phyloP scores from a whole-genome alignment of 1,140 invertebrate genomes.

The Eriosoma lanigerum region DNA sequence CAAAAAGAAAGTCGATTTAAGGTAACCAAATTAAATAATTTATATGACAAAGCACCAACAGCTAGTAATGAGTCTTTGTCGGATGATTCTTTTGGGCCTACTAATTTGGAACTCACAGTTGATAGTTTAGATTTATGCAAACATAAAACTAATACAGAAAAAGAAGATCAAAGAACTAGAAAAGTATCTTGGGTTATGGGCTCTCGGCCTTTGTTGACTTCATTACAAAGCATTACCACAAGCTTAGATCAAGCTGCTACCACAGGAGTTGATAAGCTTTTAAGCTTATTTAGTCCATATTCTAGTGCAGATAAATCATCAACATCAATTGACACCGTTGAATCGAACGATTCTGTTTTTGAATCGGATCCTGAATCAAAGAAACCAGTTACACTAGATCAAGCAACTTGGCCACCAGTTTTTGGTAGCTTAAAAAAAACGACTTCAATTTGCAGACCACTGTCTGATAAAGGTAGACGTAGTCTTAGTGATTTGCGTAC shows the following conservation, averaged over 20 bases:
- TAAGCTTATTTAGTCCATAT: conserved; percentile 43
- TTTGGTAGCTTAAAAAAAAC: conserved; percentile 44
- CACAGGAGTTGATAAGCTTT: conserved; percentile 35
- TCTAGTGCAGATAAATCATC: conserved; percentile 41
- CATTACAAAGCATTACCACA: conserved; percentile 37
- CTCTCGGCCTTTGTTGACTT: conserved; percentile 32
- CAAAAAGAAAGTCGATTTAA: conserved; percentile 48
- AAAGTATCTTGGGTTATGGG: conserved; percentile 50
- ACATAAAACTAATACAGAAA: conserved; percentile 34
- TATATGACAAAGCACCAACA: conserved; percentile 36
- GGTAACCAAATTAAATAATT: conserved; percentile 39
- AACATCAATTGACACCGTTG: conserved; percentile 31
- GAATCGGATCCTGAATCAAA: conserved; percentile 34
- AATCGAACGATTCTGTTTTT: conserved; percentile 48
- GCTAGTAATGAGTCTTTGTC: conserved; percentile 48
- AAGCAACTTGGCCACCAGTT: conserved; percentile 47
- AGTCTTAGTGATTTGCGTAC: conserved; percentile 46
- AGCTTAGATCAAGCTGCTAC: conserved; percentile 37
- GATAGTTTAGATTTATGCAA: conserved; percentile 49
- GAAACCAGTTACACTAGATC: conserved; percentile 38
- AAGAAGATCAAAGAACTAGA: conserved; percentile 43
- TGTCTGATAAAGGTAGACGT: conserved; percentile 47
- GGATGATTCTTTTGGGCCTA: conserved; percentile 43
- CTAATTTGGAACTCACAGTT: conserved; percentile 34
- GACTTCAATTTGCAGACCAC: conserved; percentile 30